A percentile compares a stretch with the other conserved stretches of the same genome.
phyloP scores from a whole-genome alignment of 2,888 invertebrate genomes.

The Trissolcus brochymenae region DNA sequence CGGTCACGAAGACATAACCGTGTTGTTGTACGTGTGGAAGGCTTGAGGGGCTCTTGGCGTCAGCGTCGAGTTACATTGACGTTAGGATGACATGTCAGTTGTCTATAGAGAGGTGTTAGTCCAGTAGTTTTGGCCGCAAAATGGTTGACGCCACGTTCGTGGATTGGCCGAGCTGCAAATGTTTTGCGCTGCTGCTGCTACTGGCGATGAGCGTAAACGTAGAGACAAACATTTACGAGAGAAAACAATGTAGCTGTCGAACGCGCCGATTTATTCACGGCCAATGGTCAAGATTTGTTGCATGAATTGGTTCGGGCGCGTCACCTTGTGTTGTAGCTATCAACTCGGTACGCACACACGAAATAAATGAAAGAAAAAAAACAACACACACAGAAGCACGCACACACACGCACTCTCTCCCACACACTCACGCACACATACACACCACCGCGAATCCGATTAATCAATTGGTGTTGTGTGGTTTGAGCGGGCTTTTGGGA shows the following conservation, averaged over 20 bases:
- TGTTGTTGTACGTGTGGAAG: neutral
- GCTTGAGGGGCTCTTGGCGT: neutral
- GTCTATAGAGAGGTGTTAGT: neutral
- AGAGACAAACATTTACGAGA: slow-evolving; percentile 34
- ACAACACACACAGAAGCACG: slow-evolving; percentile 2
- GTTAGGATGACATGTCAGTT: slow-evolving; percentile 29
- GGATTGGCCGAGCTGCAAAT: slow-evolving; percentile 5
- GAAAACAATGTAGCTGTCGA: slow-evolving; percentile 18
- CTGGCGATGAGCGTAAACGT: slow-evolving; percentile 27
- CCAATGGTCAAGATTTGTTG: slow-evolving; percentile 17
- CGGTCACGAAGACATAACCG: slow-evolving; percentile 41
- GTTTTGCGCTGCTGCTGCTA: slow-evolving; percentile 17
- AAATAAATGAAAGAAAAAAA: neutral
- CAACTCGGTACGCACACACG: neutral
- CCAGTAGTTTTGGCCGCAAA: slow-evolving; percentile 23
- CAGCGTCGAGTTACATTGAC: slow-evolving; percentile 11
- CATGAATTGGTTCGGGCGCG: slow-evolving; percentile 19
- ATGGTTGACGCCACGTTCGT: slow-evolving; percentile 30
- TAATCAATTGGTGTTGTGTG: slow-evolving; percentile 13
- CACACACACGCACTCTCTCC: slow-evolving; percentile 11
- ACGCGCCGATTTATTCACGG: neutral
- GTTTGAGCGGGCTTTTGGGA: neutral
- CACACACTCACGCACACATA: slow-evolving; percentile 1
- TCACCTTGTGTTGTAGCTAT: slow-evolving; percentile 10
- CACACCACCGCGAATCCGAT: slow-evolving; percentile 19